Percentiles rank a stretch among this genome's conserved stretches.
Conservation (phyloP, 30 jellyfish, hydroid and myxozoan species). For the Cassiopea xamachana region DNA sequence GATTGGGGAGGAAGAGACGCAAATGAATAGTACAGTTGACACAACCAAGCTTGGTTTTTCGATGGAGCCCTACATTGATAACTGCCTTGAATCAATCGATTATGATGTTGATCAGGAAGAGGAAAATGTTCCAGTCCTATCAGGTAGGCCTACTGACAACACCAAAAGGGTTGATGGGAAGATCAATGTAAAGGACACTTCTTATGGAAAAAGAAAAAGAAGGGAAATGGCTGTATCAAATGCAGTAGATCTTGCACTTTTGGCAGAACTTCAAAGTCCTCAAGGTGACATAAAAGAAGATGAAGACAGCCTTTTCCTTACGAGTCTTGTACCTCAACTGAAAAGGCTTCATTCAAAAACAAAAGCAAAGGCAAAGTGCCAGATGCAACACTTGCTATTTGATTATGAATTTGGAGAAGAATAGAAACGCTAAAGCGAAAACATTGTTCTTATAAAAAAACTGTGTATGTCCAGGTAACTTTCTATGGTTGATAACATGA, state of each 20-base stretch:
- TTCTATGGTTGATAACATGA: not conserved
- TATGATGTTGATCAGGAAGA: constrained; percentile 4
- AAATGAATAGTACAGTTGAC: constrained; percentile 6
- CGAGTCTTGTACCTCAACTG: constrained; percentile 47
- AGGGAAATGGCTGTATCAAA: constrained; percentile 23
- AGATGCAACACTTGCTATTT: constrained; percentile 50
- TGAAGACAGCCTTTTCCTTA: constrained; percentile 50
- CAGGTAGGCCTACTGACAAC: not conserved
- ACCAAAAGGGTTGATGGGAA: not conserved
- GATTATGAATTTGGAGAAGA: constrained; percentile 48
- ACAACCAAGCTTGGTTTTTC: constrained; percentile 11
- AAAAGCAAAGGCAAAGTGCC: constrained; percentile 52
- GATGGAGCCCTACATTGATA: constrained; percentile 14
- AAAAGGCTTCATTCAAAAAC: constrained; percentile 36
- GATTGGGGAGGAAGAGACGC: constrained; percentile 9
- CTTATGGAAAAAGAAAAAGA: constrained; percentile 49
- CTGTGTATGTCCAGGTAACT: not conserved
- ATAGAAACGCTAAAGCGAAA: not conserved
- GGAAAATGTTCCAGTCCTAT: constrained; percentile 6
- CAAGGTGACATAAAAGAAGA: constrained; percentile 6
- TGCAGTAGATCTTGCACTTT: constrained; percentile 32
- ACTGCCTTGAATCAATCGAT: constrained; percentile 13
- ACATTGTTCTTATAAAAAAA: not conserved
- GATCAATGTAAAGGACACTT: not conserved
- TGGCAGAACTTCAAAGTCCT: constrained; percentile 35